Evolutionary conservation across 2,888 invertebrate species (phyloP), one percentile per base, ranked within the genome.

Genomic region (Kuschelorhynchus macadamiae): DNA sequence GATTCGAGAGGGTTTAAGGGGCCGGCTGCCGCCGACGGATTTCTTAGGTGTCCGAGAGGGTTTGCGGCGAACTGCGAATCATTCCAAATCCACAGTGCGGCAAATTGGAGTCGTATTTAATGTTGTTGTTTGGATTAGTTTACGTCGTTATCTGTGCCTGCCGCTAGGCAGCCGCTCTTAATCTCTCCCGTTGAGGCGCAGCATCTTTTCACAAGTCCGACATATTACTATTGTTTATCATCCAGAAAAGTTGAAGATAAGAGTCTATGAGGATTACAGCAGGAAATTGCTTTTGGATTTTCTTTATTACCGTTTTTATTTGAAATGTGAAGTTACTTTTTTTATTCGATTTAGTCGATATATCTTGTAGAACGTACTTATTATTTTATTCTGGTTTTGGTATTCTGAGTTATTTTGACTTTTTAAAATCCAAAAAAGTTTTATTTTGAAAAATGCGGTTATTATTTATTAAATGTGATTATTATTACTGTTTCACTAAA

Each of bases 21-120:
- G 32, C 17, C 4, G 49, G 32, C 49, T 33, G 36, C 36, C 30
- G 44, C 52, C 75, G 74, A 75, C 74, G 76, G 77, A 76, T 75
- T 76, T 75, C 72, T 74, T 75, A 75, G 69, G 69, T 63, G 68
- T 78, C 80, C 79, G 78, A 78, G 81, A 79, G 79, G 79, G 80
- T 78, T 81, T 80, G 80, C 79, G 81, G 80, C 79, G 75, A 79
- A 76, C 77, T 57, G 76, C 78, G 77, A 80, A 82, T 81, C 78
- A 81, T 82, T 81, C 80, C 81, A 79, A 83, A 83, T 83, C 83
- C 85, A 84, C 85, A 83, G 83, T 81, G 85, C 85, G 85, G 85
- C 82, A 85, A 85, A 85, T 85, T 85, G 85, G 82, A 84, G 83
- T 82, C 83, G 85, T 84, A 85, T 85, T 85, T 85, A 85, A 85